Evolutionary conservation across 2,113 vertebrate genomes (phyloP), one percentile per base, ranked within the genome.

Genomic region (Datnioides undecimradiatus): DNA sequence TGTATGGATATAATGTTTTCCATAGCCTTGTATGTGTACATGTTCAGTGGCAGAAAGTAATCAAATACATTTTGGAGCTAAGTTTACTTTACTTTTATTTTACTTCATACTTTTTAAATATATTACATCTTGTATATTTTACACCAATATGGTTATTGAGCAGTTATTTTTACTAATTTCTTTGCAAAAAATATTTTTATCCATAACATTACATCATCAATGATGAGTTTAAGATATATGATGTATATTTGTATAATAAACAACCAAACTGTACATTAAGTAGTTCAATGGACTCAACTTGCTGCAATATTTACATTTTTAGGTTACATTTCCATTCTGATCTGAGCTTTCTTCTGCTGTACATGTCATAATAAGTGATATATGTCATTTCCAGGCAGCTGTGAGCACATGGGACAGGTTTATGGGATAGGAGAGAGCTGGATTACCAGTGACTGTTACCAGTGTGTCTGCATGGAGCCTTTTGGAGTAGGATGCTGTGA

Each of bases 401-500:
- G 95, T 88, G 91, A 95, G 55, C 70, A 95, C 83, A 84, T 89
- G 87, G 94, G 93, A 1, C 80, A 93, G 76, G 27, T 86, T 25
- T 94, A 92, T 29, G 86, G 84, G 14, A 92, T 94, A 27, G 95
- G 94, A 43, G 94, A 95, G 34, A 94, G 91, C 71, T 95, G 95
- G 95, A 85, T 92, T 38, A 95, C 93, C 48, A 65, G 64, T 33
- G 93, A 95, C 49, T 95, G 95, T 83, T 92, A 87, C 75, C 92
- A 94, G 73, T 95, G 95, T 80, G 88, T 95, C 79, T 95, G 94
- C 83, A 94, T 95, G 93, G 93, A 95, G 77, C 95, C 95, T 17
- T 94, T 95, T 52, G 95, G 94, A 84, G 93, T 95, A 0, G 95
- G 95, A 70, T 95, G 95, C 86, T 95, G 95, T 81, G 94, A 95